phyloP scores from a whole-genome alignment of 2,113 vertebrate species.

The Anhinga anhinga region DNA sequence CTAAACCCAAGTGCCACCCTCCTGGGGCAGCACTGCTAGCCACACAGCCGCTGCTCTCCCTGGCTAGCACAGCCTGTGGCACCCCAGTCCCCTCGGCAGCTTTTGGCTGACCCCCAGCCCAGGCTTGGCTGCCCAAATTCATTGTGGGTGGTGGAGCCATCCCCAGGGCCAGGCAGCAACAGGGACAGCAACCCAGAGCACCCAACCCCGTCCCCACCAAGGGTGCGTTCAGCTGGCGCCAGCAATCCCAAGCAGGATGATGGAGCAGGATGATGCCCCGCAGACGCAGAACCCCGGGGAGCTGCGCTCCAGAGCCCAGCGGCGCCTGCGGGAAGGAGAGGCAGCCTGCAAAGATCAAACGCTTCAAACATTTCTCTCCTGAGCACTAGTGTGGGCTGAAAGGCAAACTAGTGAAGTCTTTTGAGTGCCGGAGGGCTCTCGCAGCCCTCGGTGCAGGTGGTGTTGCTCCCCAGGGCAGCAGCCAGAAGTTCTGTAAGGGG shows the following conservation, averaged over 20 bases:
- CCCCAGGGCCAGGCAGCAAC: background rate
- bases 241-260: too few species aligned
- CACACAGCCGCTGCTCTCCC: background rate
- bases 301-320: accelerated
- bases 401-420: background rate
- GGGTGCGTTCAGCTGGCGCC: accelerated
- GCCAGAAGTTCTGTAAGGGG: background rate
- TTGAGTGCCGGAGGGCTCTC: background rate
- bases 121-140: background rate
- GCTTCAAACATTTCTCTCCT: background rate
- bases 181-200: background rate
- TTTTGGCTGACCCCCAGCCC: background rate
- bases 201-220: accelerated
- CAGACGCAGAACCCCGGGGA: background rate
- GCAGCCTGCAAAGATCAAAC: background rate
- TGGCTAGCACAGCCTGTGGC: accelerated
- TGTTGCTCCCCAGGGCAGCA: accelerated
- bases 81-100: accelerated
- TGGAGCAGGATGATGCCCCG: accelerated
- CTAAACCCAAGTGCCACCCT: background rate
- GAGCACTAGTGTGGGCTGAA: background rate
- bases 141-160: background rate
- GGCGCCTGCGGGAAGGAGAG: accelerated
- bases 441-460: background rate
- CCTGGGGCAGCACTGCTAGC: accelerated